These are phyloP conservation scores for Automeris io DNA, from an alignment of 2,888 invertebrate genomes.

Conservation along the genomic window DNA sequence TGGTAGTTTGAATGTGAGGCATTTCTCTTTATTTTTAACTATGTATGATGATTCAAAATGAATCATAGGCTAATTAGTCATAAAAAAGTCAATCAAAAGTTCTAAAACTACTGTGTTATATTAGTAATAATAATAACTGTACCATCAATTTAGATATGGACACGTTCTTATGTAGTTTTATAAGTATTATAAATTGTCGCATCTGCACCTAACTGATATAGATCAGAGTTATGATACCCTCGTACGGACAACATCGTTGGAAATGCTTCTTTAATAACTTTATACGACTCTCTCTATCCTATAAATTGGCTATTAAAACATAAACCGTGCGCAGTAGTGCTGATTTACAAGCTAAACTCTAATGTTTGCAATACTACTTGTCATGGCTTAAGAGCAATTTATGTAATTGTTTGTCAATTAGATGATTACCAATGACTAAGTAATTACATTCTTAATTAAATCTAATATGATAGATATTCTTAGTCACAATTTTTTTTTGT, in stretches of 20 bases:
- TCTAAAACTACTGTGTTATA: background rate
- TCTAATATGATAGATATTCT: too few species aligned
- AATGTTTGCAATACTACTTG: constrained; percentile 33
- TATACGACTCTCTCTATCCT: constrained; percentile 57
- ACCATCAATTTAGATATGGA: background rate
- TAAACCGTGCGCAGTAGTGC: constrained; percentile 39
- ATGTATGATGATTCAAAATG: too few species aligned
- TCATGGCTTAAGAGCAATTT: constrained; percentile 10
- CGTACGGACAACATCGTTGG: constrained; percentile 42
- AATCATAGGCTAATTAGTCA: too few species aligned
- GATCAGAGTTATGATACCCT: constrained; percentile 65
- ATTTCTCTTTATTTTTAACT: too few species aligned
- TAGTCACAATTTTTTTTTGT: too few species aligned
- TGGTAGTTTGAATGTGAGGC: too few species aligned
- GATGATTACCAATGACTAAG: constrained; percentile 1
- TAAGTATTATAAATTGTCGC: constrained; percentile 6
- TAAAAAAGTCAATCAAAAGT: too few species aligned
- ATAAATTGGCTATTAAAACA: constrained; percentile 52
- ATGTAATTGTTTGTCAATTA: constrained; percentile 8
- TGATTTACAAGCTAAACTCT: constrained; percentile 50
- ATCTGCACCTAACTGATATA: constrained; percentile 35
- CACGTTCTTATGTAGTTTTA: too few species aligned
- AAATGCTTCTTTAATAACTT: constrained; percentile 73
- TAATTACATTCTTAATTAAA: background rate
- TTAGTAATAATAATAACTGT: background rate